Base-by-base conservation (phyloP, 2,797 vertebrate genomes). In the Austrolebias charrua region DNA sequence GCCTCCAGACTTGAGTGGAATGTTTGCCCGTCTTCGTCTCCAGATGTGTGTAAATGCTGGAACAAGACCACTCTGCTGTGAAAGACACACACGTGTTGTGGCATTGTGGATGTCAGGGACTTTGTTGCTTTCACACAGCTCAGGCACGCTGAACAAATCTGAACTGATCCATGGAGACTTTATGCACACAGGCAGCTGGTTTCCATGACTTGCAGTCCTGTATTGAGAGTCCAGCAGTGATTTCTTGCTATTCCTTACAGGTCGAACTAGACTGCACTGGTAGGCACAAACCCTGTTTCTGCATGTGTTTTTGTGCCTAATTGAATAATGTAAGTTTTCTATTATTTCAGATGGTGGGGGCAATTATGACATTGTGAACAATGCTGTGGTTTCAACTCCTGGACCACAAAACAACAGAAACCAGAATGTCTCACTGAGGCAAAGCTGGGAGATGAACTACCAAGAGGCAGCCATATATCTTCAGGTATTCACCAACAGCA, bases 391-490 rank as follows among this genome's bases (percentile, higher is more conserved):
- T 52, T 88, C 94, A 75, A 93, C 90, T 53, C 90, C 93, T 0
- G 92, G 91, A 2, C 84, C 88, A 2, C 90, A 90, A 60, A 92
- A 90, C 24, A 77, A 88, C 82, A 90, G 87, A 0, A 53, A 75
- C 16, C 94, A 91, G 61, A 91, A 90, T 69, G 86, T 85, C 71
- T 91, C 92, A 16, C 79, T 94, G 35, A 84, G 73, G 3, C 93
- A 95, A 78, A 95, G 92, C 89, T 98, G 97, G 97, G 96, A 98
- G 73, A 97, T 97, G 92, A 98, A 96, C 83, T 98, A 97, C 82
- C 97, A 99, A 83, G 97, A 99, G 89, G 95, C 96, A 51, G 96
- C 97, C 12, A 98, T 99, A 90, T 99, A 98, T 90, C 92, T 99
- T 84, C 96, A 99, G 95, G 97, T 98, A 81, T 55, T 55, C 44